Base-by-base conservation (phyloP, 2,888 invertebrate genomes). In the Apodemia duryi region DNA sequence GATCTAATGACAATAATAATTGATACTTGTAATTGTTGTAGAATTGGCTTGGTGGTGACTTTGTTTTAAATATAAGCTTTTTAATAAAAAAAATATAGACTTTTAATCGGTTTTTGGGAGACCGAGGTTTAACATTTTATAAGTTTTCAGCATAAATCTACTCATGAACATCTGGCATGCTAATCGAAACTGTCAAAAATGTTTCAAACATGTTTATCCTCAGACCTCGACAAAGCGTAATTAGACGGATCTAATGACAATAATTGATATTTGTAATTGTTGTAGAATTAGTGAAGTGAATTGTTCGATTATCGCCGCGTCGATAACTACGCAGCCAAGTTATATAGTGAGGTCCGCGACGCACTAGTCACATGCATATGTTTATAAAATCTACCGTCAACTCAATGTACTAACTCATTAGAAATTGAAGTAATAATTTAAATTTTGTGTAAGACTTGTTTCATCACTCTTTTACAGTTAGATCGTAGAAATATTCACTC, bases 241-340 rank as follows among this genome's bases (percentile, higher is more conserved):
- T 54, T 54, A 54, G 28, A 28, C 54, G 29, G 29, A 54, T 11
- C 54, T 29, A 54, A 54, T 29, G 28, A 29, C 54, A 54, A 29
- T 54, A 54, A 54, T 54, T 54, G 54, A 28, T 54, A 29, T 29
- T 54, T 3, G 29, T 54, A 54, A 54, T 54, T 29, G 91, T 89
- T 89, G 88, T 91, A 90, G 90, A 82, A 73, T 83, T 89, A 90
- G 88, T 84, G 83, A 88, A 82, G 84, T 86, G 84, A 84, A 82
- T 75, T 81, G 80, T 81, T 74, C 72, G 74, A 72, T 70, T 69
- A 68, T 74, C 75, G 76, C 73, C 66, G 71, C 71, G 72, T 73
- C 76, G 72, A 72, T 73, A 69, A 68, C 69, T 74, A 74, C 76
- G 77, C 77, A 77, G 76, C 76, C 74, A 80, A 64, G 61, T 64